These are phyloP conservation scores for Psittacula cyanocephala DNA, from an alignment of 2,113 vertebrate genomes.

Conservation along the genomic window DNA sequence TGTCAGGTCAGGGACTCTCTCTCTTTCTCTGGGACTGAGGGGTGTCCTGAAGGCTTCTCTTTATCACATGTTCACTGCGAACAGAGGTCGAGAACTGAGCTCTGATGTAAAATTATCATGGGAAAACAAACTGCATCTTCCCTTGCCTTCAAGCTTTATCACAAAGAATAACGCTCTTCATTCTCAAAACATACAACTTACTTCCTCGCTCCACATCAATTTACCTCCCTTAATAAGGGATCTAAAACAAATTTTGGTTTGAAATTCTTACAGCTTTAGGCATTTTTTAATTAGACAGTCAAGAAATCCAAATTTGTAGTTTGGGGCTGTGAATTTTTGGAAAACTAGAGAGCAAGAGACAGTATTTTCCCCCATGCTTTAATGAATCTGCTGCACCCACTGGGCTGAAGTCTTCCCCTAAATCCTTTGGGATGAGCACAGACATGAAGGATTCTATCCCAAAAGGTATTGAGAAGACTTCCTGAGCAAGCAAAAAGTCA, in stretches of 20 bases:
- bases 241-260: not conserved
- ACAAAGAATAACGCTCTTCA: not conserved
- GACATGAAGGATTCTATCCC: not conserved
- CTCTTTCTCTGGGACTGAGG: not conserved
- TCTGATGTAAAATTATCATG: not conserved
- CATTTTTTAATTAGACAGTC: constrained; percentile 23
- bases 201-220: not conserved
- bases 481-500: not conserved
- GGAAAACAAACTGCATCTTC: constrained; percentile 4
- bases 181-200: constrained; percentile 7
- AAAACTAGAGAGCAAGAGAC: not conserved
- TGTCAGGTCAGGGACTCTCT: not conserved
- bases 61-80: not conserved
- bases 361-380: not conserved
- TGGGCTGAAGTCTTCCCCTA: not conserved
- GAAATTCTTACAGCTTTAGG: constrained; percentile 1
- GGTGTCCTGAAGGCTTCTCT: not conserved
- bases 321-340: not conserved
- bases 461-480: not conserved
- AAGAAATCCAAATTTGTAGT: not conserved
- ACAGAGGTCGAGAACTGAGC: not conserved
- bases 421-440: not conserved
- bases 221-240: not conserved
- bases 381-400: not conserved
- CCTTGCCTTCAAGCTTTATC: not conserved